A percentile compares a stretch with the other conserved stretches of the same genome.
Evolutionary conservation across 2,888 invertebrate species (phyloP).

Genomic region (Norana najaformis): DNA sequence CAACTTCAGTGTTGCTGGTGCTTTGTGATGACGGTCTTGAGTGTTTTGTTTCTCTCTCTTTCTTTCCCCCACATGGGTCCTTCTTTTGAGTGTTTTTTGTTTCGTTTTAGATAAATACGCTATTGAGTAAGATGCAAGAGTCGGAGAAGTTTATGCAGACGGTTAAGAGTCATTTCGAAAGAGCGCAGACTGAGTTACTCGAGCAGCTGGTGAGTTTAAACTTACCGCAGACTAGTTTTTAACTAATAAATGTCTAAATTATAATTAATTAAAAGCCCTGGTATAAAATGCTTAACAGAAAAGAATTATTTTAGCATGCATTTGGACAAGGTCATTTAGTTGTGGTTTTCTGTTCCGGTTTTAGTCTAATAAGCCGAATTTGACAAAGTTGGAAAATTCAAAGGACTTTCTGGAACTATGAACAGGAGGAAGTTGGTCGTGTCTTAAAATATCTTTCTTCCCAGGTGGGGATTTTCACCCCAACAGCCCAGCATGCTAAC

Average conservation of each 20-base stretch:
- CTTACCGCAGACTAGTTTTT: neutral
- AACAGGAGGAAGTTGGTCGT: neutral
- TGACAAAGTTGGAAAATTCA: neutral
- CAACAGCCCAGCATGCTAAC: too few relatives aligned
- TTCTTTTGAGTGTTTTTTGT: neutral
- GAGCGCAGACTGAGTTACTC: slow-evolving; percentile 53
- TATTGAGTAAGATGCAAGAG: slow-evolving; percentile 52
- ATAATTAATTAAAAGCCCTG: neutral
- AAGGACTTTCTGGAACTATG: neutral
- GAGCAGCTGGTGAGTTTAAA: slow-evolving; percentile 51
- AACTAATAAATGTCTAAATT: too few relatives aligned
- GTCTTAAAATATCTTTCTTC: too few relatives aligned
- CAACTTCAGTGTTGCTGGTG: too few relatives aligned
- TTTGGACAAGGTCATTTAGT: neutral
- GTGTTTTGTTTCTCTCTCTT: too few relatives aligned
- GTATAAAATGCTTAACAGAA: neutral
- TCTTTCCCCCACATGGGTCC: too few relatives aligned
- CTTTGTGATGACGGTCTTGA: too few relatives aligned
- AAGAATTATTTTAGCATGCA: neutral
- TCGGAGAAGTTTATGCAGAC: slow-evolving; percentile 60
- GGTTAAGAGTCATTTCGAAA: slow-evolving; percentile 62
- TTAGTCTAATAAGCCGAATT: neutral
- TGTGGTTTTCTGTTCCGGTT: neutral
- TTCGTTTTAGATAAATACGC: slow-evolving; percentile 48
- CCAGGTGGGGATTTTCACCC: too few relatives aligned